Base-by-base conservation (phyloP, 1,140 invertebrate species). In the Chelonus insularis region DNA sequence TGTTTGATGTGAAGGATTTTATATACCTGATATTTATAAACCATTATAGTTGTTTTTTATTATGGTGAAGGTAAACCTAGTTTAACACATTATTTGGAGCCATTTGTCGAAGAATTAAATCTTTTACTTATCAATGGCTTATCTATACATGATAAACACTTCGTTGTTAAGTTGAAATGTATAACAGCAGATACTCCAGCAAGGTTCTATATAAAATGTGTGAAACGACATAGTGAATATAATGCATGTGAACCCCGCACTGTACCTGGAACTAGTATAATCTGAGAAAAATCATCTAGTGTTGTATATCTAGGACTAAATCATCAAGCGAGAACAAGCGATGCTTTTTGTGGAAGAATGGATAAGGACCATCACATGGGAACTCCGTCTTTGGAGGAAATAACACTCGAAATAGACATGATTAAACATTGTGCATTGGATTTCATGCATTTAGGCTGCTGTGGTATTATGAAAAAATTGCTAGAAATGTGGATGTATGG, bases 381-480 rank as follows among this genome's bases (percentile, higher is more conserved):
- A 25, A 43, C 6, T 20, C 43, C 54, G 8, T 23, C 55, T 11
- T 32, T 65, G 4, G 5, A 57, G 0, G 3, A 62, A 25, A 65
- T 65, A 0, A 9, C 48, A 2, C 54, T 57, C 8, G 9, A 29
- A 23, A 60, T 64, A 2, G 25, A 64, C 36, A 60, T 64, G 51
- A 16, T 64, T 9, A 16, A 7, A 12, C 1, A 34, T 20, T 56
- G 59, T 37, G 6, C 52, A 4, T 14, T 64, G 0, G 62, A 64
- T 51, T 59, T 23, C 20, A 61, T 65, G 59, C 64, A 62, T 43
- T 43, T 65, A 9, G 47, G 37, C 23, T 57, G 37, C 32, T 16
- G 52, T 1, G 64, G 56, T 5, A n/a, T 65, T 3, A 59, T 52
- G 52, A 62, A 50, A 23, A 62, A 43, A 59, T 34, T 65, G 8